Base-by-base conservation (phyloP, 2,888 invertebrate species). In the Rhorus exstirpatorius region DNA sequence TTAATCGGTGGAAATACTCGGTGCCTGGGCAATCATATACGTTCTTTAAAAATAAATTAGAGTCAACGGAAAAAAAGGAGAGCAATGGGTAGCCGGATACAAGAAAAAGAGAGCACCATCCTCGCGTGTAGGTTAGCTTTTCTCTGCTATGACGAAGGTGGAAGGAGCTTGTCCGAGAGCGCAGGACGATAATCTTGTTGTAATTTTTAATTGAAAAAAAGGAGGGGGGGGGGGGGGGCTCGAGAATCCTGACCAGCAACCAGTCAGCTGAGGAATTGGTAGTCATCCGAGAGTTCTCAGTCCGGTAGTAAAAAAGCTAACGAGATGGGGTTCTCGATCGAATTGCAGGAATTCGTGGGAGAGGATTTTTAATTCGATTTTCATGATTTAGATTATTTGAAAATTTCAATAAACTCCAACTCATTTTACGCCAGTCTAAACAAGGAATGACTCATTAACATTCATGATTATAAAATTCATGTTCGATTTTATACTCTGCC, bases 171-270 rank as follows among this genome's bases (percentile, higher is more conserved):
- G 65, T 49, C 38, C 38, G 53, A 14, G 44, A 35, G 55, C 44
- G 24, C 51, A 17, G 44, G 65, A 72, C 67, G 53, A 72, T 65
- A 76, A 21, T 67, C 51, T 67, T 71, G 81, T 92, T 92, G 91
- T 91, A 91, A 91, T 92, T 92, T 92, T 93, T 92, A 92, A 92
- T 92, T 92, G 91, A 92, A 80, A 88, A 91, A 90, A 92, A 90
- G 90, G 82, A 63, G 74, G 17, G 67, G 6, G 31, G 24, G 58
- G 68, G 46, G n/a, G n/a, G n/a, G n/a, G 35, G 24, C 53, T 38
- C 51, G 77, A 58, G 38, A 72, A 68, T 68, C 38, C 61, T 67
- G 38, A 61, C 41, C 38, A 75, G n/a, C 55, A 35, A 58, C 38
- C 19, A 17, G 65, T 31, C 55, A 31, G 7, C 55, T 58, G 24